Percentiles rank a stretch among this genome's conserved stretches.
Evolutionary conservation across 1,140 invertebrate species (phyloP).

Genomic region (Philopotamus ludificatus): DNA sequence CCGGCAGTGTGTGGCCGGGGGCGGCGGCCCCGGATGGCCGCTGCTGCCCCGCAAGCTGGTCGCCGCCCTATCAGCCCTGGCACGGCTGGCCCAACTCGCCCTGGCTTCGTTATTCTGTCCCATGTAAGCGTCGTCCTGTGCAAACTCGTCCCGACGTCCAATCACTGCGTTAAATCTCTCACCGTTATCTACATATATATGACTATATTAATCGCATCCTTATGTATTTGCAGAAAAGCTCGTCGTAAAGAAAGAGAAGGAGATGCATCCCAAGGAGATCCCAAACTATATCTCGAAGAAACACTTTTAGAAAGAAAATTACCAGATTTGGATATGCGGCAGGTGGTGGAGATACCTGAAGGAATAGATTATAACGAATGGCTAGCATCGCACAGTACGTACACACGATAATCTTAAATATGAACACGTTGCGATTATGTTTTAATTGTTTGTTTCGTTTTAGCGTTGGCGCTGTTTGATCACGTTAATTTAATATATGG

Average conservation of each 20-base stretch:
- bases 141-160: too few species aligned
- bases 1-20: conserved; percentile 12
- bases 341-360: conserved; percentile 88
- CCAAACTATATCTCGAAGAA: conserved; percentile 94
- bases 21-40: conserved; percentile 28
- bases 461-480: conserved; percentile 96
- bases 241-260: conserved; percentile 94
- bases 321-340: conserved; percentile 87
- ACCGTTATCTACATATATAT: conserved; percentile 3
- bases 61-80: conserved; percentile 36
- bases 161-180: neutral
- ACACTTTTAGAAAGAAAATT: conserved; percentile 88
- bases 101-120: conserved; percentile 41
- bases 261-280: conserved; percentile 75
- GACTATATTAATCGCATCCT: neutral
- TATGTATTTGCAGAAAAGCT: conserved; percentile 79
- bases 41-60: conserved; percentile 40
- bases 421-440: neutral
- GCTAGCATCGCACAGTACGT: conserved; percentile 96
- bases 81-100: conserved; percentile 38
- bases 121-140: conserved; percentile 40
- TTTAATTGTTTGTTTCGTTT: conserved; percentile 47
- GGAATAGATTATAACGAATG: conserved; percentile 97
- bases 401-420: neutral
- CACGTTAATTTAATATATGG: conserved; percentile 98